Evolutionary conservation across 2,797 vertebrate genomes (phyloP).

Genomic region (Chaetophractus vellerosus): DNA sequence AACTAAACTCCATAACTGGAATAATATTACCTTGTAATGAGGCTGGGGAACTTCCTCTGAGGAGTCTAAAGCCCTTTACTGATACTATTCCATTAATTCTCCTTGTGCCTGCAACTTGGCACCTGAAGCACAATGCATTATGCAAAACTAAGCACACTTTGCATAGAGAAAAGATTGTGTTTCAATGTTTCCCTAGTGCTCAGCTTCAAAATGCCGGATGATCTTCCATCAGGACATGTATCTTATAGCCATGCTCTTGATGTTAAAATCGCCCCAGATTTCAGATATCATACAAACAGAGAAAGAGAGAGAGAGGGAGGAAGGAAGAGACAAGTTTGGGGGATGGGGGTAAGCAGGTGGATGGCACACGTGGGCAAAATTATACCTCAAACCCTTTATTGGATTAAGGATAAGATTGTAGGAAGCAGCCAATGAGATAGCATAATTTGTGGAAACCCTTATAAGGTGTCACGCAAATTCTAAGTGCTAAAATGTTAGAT

Average conservation of each 20-base stretch:
- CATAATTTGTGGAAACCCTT: neutral
- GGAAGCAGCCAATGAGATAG: neutral
- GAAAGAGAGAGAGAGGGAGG: neutral
- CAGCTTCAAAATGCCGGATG: slow-evolving; percentile 61
- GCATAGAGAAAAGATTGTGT: slow-evolving; percentile 68
- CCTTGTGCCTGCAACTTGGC: slow-evolving; percentile 76
- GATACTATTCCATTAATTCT: slow-evolving; percentile 81
- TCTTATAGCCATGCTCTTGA: slow-evolving; percentile 6
- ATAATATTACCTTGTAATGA: slow-evolving; percentile 84
- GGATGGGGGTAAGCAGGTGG: no score
- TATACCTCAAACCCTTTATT: neutral
- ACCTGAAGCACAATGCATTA: slow-evolving; percentile 79
- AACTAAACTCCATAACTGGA: slow-evolving; percentile 82
- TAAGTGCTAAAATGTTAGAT: neutral
- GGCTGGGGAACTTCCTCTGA: slow-evolving; percentile 80
- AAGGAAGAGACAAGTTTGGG: neutral
- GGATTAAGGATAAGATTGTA: neutral
- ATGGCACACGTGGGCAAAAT: neutral
- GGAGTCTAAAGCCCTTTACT: slow-evolving; percentile 72
- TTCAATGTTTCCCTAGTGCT: slow-evolving; percentile 74
- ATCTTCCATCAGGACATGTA: slow-evolving; percentile 33
- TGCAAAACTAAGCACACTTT: slow-evolving; percentile 76
- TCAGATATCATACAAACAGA: neutral
- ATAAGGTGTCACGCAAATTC: neutral
- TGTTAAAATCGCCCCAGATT: slow-evolving; percentile 49